Conservation (phyloP, 2,888 invertebrate genomes). For the Podotricha telesiphe region DNA sequence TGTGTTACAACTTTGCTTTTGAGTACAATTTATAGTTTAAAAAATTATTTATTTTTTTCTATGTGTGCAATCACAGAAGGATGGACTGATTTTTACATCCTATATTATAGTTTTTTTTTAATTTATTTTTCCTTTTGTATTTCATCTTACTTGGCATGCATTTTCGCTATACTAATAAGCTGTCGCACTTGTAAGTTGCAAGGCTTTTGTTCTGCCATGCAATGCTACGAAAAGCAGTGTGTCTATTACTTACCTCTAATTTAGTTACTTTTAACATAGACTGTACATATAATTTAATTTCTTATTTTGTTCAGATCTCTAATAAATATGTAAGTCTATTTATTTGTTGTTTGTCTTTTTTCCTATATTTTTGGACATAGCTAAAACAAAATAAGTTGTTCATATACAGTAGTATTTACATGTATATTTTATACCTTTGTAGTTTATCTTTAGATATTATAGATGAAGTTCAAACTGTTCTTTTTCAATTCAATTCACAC, state of each 20-base stretch:
- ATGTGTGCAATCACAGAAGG: slow-evolving; percentile 74
- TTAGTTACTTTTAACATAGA: slow-evolving; percentile 84
- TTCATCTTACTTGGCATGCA: slow-evolving; percentile 54
- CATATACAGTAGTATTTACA: slow-evolving; percentile 12
- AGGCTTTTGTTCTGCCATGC: slow-evolving; percentile 53
- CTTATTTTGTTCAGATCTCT: slow-evolving; percentile 85
- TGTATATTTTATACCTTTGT: slow-evolving; percentile 20
- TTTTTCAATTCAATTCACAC: slow-evolving; percentile 10
- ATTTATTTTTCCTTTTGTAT: slow-evolving; percentile 56
- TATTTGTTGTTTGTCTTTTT: slow-evolving; percentile 47
- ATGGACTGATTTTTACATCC: slow-evolving; percentile 79
- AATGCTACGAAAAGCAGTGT: slow-evolving; percentile 73
- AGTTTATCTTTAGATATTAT: slow-evolving; percentile 20
- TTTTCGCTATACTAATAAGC: slow-evolving; percentile 60
- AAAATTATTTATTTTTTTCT: slow-evolving; percentile 62
- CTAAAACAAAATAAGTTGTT: slow-evolving; percentile 11
- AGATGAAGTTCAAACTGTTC: slow-evolving; percentile 19
- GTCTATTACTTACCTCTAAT: slow-evolving; percentile 83
- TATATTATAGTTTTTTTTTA: slow-evolving; percentile 47
- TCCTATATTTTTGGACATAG: slow-evolving; percentile 4
- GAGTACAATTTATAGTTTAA: slow-evolving; percentile 58
- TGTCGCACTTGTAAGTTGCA: slow-evolving; percentile 54
- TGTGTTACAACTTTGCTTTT: slow-evolving; percentile 46
- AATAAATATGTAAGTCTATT: slow-evolving; percentile 84
- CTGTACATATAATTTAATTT: slow-evolving; percentile 85